phyloP scores from a whole-genome alignment of 2,113 vertebrate genomes.

The Microtus ochrogaster region DNA sequence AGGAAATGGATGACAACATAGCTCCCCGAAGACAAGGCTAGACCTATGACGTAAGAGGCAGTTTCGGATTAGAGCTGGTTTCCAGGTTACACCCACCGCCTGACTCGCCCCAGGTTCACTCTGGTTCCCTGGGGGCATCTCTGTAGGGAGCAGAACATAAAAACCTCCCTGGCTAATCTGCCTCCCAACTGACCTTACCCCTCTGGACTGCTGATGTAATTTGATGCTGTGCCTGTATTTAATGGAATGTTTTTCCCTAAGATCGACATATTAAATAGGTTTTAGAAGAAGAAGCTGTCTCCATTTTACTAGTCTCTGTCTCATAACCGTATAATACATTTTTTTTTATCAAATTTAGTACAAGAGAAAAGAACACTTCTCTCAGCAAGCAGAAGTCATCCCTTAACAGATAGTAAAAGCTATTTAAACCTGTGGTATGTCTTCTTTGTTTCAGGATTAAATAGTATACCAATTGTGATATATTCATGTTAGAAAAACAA shows the following conservation, averaged over 20 bases:
- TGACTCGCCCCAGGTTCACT: not conserved
- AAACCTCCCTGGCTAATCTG: slow-evolving; percentile 15
- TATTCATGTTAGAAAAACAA: not conserved
- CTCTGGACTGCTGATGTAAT: slow-evolving; percentile 28
- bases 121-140: not conserved
- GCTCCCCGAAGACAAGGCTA: slow-evolving; percentile 39
- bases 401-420: not conserved
- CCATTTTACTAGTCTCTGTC: slow-evolving; percentile 13
- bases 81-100: not conserved
- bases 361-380: slow-evolving; percentile 39
- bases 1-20: slow-evolving; percentile 48
- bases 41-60: slow-evolving; percentile 12
- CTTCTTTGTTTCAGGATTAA: slow-evolving; percentile 42
- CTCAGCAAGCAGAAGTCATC: not conserved
- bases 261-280: slow-evolving; percentile 52
- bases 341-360: slow-evolving; percentile 51
- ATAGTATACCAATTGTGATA: not conserved
- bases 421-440: not conserved
- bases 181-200: not conserved
- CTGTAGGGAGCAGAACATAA: not conserved
- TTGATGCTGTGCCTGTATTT: slow-evolving; percentile 51
- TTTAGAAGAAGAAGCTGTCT: slow-evolving; percentile 44
- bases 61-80: slow-evolving; percentile 17
- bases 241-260: slow-evolving; percentile 54
- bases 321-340: slow-evolving; percentile 61